Evolutionary conservation across 2,113 vertebrate species (phyloP), one percentile per base, ranked within the genome.

Genomic region (Microtus montanus): DNA sequence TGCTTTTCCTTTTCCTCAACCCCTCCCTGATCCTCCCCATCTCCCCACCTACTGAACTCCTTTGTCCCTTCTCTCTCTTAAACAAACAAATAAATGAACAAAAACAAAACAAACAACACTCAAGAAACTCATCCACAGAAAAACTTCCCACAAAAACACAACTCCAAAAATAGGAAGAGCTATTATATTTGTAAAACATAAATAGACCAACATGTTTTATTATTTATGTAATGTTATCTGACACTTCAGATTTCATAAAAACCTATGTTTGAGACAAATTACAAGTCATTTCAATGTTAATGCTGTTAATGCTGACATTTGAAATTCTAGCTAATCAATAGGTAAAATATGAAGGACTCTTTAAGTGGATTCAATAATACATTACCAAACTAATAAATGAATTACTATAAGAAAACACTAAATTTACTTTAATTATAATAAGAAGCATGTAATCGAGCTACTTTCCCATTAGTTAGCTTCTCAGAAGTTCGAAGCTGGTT

Each of bases 161-260:
- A 12, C 49, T 54, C 47, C 30, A 54, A 79, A 79, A 52, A 79
- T 17, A 52, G 35, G 68, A n/a, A 79, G 33, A 79, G 30, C 8
- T 52, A 35, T 35, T 33, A 79, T 35, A 79, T 79, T 54, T 54
- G 17, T 35, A 54, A 79, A 79, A 54, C 33, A 79, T 79, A 54
- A 78, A 30, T 49, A 78, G 9, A 54, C 22, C 49, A 35, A 35
- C 9, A 35, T 79, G 17, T 54, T 79, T 33, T 30, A 52, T 79
- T 54, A 35, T 79, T 79, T 70, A 90, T 49, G 73, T 83, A 88
- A 64, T 86, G 68, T 77, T 94, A 90, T 74, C 26, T 47, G 44
- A 68, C 61, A 87, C 14, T 52, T 86, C 22, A 52, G 9, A 38
- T 71, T 90, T 90, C 49, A 64, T 74, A 79, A 86, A 44, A 79